A percentile compares a stretch with the other conserved stretches of the same genome.
These are phyloP conservation scores for Leucophora obtusa DNA, from an alignment of 2,888 invertebrate genomes.

Conservation along the genomic window DNA sequence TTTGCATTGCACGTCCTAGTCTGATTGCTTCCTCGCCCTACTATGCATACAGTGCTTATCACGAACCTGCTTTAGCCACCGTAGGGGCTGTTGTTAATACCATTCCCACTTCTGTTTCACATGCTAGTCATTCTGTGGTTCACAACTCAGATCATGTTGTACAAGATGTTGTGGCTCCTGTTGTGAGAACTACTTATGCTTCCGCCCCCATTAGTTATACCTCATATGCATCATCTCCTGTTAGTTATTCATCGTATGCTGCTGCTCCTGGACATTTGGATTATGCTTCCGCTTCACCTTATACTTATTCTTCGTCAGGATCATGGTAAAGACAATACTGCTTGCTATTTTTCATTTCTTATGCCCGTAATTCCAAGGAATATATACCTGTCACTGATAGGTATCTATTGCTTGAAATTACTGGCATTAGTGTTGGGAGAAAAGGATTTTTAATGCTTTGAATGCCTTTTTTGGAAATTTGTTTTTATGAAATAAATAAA, in stretches of 20 bases:
- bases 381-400: too few relatives aligned
- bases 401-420: too few relatives aligned
- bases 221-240: conserved; percentile 57
- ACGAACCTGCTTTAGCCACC: conserved; percentile 69
- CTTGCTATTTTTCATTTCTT: neutral
- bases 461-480: neutral
- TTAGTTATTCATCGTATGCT: conserved; percentile 56
- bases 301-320: conserved; percentile 59
- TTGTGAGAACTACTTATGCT: conserved; percentile 65
- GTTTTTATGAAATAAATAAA: neutral
- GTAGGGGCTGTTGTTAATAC: conserved; percentile 70
- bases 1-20: conserved; percentile 71
- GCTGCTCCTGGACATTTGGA: conserved; percentile 59
- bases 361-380: too few relatives aligned
- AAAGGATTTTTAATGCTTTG: neutral
- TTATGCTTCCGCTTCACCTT: conserved; percentile 57
- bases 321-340: conserved; percentile 67
- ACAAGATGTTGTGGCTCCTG: conserved; percentile 72
- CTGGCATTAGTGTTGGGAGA: neutral
- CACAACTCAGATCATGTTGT: conserved; percentile 76
- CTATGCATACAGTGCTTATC: conserved; percentile 65
- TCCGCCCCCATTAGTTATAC: conserved; percentile 58
- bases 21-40: conserved; percentile 58
- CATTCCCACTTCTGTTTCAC: conserved; percentile 79
- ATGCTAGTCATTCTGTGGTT: conserved; percentile 80